Evolutionary conservation across 2,888 invertebrate genomes (phyloP).

Genomic region (Acheta domesticus): DNA sequence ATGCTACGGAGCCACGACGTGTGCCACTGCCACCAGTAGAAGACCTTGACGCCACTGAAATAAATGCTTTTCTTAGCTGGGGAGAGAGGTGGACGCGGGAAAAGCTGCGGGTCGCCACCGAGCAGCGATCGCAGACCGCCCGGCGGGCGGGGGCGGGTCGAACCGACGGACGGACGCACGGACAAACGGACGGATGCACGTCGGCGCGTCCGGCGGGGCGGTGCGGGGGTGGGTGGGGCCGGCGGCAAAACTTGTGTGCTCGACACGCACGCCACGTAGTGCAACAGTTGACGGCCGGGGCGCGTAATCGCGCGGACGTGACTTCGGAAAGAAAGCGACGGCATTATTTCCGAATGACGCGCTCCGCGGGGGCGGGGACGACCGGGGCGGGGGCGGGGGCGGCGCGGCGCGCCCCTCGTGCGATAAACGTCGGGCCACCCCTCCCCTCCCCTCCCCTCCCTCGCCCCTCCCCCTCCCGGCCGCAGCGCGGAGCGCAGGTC

Average conservation of each 20-base stretch:
- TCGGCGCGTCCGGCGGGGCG: neutral
- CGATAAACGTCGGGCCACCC: no score
- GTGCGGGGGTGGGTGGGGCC: neutral
- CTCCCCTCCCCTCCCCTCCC: no score
- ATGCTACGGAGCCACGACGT: no score
- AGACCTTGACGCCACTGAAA: no score
- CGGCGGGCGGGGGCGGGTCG: neutral
- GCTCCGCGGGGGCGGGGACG: neutral
- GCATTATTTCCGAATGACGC: slow-evolving; percentile 8
- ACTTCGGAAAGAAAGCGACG: slow-evolving; percentile 18
- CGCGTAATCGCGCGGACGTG: slow-evolving; percentile 18
- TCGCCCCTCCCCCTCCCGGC: no score
- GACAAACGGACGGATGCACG: neutral
- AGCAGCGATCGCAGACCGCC: no score
- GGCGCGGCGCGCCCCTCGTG: neutral
- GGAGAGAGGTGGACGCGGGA: no score
- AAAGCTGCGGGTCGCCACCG: neutral
- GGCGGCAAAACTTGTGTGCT: slow-evolving; percentile 3
- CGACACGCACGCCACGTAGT: slow-evolving; percentile 4
- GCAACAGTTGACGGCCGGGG: neutral
- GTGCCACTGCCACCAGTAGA: no score
- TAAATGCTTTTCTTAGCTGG: no score
- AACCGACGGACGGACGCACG: neutral
- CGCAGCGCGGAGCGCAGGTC: no score
- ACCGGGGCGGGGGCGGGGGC: neutral